Base-by-base conservation (phyloP, 2,888 invertebrate genomes). In the Megamerina dolium region DNA sequence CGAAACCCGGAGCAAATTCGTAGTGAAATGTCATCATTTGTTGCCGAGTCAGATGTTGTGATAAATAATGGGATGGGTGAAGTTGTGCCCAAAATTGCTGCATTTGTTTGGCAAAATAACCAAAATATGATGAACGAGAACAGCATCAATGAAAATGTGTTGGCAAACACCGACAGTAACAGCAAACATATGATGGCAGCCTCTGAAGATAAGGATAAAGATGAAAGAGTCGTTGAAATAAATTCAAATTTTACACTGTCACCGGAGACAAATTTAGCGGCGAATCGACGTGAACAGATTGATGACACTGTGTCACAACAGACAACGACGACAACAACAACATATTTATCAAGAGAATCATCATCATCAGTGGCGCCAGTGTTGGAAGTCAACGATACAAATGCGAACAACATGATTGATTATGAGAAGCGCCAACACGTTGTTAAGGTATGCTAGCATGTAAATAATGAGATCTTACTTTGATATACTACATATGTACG, bases 401-500 rank as follows among this genome's bases (percentile, higher is more conserved):
- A 62, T 54, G 40, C 46, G 18, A 58, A 55, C 46, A 58, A 55
- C 46, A 56, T 63, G 54, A 66, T 67, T 55, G 68, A 70, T 60
- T 57, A 59, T 47, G 63, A 60, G 42, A 70, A 71, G 48, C 66
- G 72, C 50, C 61, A 68, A 43, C 66, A 66, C 57, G 65, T 75
- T 46, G 65, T 65, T 49, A 48, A 68, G 67, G 67, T 68, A 69
- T 73, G 56, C 61, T 36, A 10, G 36, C 13, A 35, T 35, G 35
- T 35, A 36, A 36, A 29, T 19, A 37, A 12, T 37, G 6, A 16
- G n/a, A n/a, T n/a, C n/a, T n/a, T n/a, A n/a, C n/a, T n/a, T n/a
- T n/a, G n/a, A n/a, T n/a, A n/a, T n/a, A n/a, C n/a, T n/a, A n/a
- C n/a, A n/a, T n/a, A n/a, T n/a, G n/a, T n/a, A n/a, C n/a, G n/a